Evolutionary conservation across 2,797 vertebrate genomes (phyloP).

Genomic region (Poecilia picta): DNA sequence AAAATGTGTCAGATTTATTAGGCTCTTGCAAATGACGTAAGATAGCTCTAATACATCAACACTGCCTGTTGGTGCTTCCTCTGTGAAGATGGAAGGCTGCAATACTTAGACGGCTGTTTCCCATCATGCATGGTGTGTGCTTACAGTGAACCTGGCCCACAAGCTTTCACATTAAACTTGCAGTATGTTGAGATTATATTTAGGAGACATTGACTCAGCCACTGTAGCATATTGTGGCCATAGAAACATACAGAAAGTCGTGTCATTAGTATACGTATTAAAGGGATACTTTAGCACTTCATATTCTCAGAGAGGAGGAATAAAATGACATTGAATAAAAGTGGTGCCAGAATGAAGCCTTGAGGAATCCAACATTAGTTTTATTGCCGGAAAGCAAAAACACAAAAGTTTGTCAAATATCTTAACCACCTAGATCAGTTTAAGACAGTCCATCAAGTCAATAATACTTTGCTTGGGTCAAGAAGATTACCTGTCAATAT

Average conservation of each 20-base stretch:
- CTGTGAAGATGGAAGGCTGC: constrained; percentile 24
- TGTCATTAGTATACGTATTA: background rate
- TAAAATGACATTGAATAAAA: background rate
- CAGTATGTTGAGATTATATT: background rate
- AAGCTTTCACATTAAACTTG: background rate
- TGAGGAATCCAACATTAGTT: background rate
- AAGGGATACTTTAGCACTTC: background rate
- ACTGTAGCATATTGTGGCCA: background rate
- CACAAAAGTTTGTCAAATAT: background rate
- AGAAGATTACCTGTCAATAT: background rate
- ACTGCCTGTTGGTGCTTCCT: constrained; percentile 37
- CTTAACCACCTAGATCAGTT: background rate
- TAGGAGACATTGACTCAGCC: background rate
- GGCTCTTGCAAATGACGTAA: constrained; percentile 27
- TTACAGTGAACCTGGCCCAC: constrained; percentile 29
- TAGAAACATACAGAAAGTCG: background rate
- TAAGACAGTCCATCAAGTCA: background rate
- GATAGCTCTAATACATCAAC: constrained; percentile 66
- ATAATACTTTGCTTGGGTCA: background rate
- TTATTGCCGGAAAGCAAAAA: background rate
- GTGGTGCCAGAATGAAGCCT: background rate
- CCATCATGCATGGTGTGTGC: constrained; percentile 3
- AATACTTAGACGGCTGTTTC: constrained; percentile 36
- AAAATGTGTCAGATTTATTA: constrained; percentile 18
- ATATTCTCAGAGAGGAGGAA: background rate